Evolutionary conservation across 2,113 vertebrate genomes (phyloP), one percentile per base, ranked within the genome.

Genomic region (Meleagris gallopavo): DNA sequence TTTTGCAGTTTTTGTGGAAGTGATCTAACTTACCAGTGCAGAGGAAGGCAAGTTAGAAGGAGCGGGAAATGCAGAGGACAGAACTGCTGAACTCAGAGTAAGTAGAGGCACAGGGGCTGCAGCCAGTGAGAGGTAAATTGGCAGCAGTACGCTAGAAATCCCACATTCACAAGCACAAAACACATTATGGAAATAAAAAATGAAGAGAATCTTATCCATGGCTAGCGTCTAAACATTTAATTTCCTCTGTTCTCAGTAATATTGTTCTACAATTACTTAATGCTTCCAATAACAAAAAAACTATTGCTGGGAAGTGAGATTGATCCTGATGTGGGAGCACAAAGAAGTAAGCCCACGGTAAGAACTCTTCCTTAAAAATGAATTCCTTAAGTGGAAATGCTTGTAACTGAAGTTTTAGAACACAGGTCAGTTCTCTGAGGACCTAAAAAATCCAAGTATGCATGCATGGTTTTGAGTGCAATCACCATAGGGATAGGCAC

Each of bases 231-330:
- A 87, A 92, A 89, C n/a, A 87, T 80, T 84, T 84, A 62, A 87
- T 94, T 96, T 96, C 75, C 75, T 92, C 46, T 90, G 17, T 45
- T 88, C 45, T 90, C 5, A 32, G 13, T 36, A 60, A 19, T 71
- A 75, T 30, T 48, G 18, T 86, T 89, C 82, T 93, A 91, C 85
- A 95, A 78, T 74, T 90, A 92, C 38, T 40, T 72, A 55, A 78
- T 36, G 29, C 54, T 94, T 91, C 80, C 69, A 94, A 60, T 61
- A 91, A 77, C n/a, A 81, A 80, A 83, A 83, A 83, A 88, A 16
- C 6, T 66, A 76, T 55, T 78, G 46, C 77, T 5, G n/a, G 36
- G 32, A 90, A 75, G n/a, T 48, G 27, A 78, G 93, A 84, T 10
- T 57, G 30, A 81, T 75, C 30, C 46, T 65, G 57, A 84, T 69